Evolutionary conservation across 2,797 vertebrate species (phyloP).

Genomic region (Crenuchus spilurus): DNA sequence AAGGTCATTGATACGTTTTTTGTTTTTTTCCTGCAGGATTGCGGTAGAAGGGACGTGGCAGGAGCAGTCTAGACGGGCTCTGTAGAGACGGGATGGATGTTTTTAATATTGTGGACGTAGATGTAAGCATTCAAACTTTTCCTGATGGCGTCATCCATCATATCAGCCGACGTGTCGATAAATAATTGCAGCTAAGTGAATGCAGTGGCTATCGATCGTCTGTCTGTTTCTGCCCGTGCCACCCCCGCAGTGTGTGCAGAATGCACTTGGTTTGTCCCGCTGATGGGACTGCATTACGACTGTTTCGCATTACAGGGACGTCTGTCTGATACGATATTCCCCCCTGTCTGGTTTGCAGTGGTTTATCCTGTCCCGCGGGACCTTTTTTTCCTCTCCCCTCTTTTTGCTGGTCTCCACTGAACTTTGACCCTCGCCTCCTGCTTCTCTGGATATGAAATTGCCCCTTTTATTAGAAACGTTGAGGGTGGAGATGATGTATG

Average conservation of each 20-base stretch:
- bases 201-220: constrained; percentile 30
- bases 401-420: constrained; percentile 65
- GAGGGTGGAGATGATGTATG: constrained; percentile 9
- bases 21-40: constrained; percentile 17
- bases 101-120: neutral
- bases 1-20: constrained; percentile 8
- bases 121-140: constrained; percentile 26
- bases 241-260: constrained; percentile 27
- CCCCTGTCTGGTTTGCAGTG: constrained; percentile 74
- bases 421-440: constrained; percentile 75
- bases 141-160: constrained; percentile 18
- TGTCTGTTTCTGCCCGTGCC: constrained; percentile 27
- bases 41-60: neutral
- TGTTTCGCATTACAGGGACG: constrained; percentile 63
- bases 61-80: neutral
- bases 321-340: constrained; percentile 63
- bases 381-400: constrained; percentile 14
- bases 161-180: constrained; percentile 1
- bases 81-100: neutral
- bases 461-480: constrained; percentile 50
- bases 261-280: constrained; percentile 50
- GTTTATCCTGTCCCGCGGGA: constrained; percentile 70
- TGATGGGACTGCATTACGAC: constrained; percentile 55
- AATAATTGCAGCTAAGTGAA: constrained; percentile 44
- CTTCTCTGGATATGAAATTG: constrained; percentile 74